Evolutionary conservation across 2,888 invertebrate genomes (phyloP), one percentile per base, ranked within the genome.

Genomic region (Kryphioiulus occultus): DNA sequence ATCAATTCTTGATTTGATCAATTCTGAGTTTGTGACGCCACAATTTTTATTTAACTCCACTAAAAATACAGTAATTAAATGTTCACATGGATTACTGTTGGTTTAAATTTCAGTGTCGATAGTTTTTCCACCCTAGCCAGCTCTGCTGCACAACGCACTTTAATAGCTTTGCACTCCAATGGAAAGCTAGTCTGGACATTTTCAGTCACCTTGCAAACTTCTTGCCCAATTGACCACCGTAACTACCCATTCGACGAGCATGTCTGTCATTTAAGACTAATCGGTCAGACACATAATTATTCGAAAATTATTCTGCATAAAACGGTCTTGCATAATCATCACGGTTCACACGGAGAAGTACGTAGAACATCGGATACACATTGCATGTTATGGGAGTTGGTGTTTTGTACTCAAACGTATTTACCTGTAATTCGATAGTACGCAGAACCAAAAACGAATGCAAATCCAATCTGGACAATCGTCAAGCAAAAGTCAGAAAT

Each of bases 161-260:
- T 39, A 85, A 17, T 85, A 9, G 44, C 22, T 7, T 26, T 85
- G 42, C 15, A 35, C 44, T 44, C 39, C 39, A 44, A 85, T 26
- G 85, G 85, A 85, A 85, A 39, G n/a, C 9, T 85, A 22, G 44
- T n/a, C 22, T 85, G 85, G 85, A 26, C 44, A 44, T 44, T 44
- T 19, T 39, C 85, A 85, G 44, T 39, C n/a, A 85, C 85, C 10
- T 85, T 85, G 15, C 10, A 4, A 85, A 26, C 42, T 17, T 44
- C 85, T 4, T 85, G 85, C 4, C 42, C 44, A 10, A 39, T 85
- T 85, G 85, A 85, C 85, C 85, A 85, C 17, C 39, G 44, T 2
- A 10, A 44, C 22, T 85, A 85, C 26, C 85, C 85, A 85, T 85
- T 85, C 15, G 85, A 85, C 85, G 85, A 32, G 22, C 15, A 85